Evolutionary conservation across 2,888 invertebrate species (phyloP).

Genomic region (Hymenopus coronatus): DNA sequence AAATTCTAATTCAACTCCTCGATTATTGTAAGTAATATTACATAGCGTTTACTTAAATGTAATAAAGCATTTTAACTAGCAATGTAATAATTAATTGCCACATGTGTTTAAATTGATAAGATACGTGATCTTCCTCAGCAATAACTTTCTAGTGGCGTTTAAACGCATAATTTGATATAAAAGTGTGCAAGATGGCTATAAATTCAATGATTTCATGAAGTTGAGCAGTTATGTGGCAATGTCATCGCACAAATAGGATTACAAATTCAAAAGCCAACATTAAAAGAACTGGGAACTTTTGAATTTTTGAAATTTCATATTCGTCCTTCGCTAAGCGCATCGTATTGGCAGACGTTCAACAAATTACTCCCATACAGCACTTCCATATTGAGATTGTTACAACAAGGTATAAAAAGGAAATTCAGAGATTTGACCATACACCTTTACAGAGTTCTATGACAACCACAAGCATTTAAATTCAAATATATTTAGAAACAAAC

Average conservation of each 20-base stretch:
- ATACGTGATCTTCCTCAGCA: neutral
- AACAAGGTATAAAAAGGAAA: neutral
- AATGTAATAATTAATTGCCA: no score
- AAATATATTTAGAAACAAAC: constrained; percentile 11
- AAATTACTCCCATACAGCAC: neutral
- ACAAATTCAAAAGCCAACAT: neutral
- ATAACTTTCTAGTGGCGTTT: neutral
- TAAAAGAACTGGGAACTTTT: neutral
- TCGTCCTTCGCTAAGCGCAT: neutral
- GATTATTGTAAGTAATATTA: no score
- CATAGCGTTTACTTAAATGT: no score
- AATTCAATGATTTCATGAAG: neutral
- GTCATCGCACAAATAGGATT: neutral
- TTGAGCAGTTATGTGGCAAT: neutral
- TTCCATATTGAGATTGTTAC: neutral
- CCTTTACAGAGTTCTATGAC: neutral
- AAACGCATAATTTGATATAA: neutral
- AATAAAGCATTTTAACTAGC: no score
- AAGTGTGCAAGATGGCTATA: neutral
- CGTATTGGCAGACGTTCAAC: constrained; percentile 10
- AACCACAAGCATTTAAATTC: neutral
- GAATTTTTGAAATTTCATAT: constrained; percentile 11
- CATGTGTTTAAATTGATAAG: neutral
- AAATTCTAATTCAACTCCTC: no score
- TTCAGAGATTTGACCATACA: neutral